Base-by-base conservation (phyloP, 2,797 vertebrate genomes). In the Aeoliscus strigatus region DNA sequence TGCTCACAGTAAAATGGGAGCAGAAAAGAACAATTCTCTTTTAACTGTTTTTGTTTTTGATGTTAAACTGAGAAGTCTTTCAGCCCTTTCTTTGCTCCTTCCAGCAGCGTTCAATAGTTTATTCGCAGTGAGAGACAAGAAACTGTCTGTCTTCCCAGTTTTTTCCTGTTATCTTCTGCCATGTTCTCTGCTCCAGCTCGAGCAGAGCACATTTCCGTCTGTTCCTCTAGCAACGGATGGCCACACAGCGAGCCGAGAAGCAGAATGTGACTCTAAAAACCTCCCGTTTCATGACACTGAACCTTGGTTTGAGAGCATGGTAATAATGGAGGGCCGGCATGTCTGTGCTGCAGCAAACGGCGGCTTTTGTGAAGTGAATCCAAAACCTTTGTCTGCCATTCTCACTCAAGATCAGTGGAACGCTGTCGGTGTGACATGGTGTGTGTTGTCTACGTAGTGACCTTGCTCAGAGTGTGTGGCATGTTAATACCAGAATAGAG, bases 401-500 rank as follows among this genome's bases (percentile, higher is more conserved):
- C 38, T 17, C n/a, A n/a, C n/a, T n/a, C n/a, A n/a, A n/a, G 28
- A n/a, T 24, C 21, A 2, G 9, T 14, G 6, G 11, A 14, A 43
- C 25, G 27, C 28, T 17, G 33, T 4, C 51, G 54, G 47, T 67
- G 31, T 46, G n/a, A 30, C n/a, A 60, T 29, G 50, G 14, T 41
- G 47, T 18, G 14, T 25, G 27, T 49, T 25, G 56, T 63, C 45
- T 62, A 39, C 28, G 14, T 13, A 36, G 41, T 69, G 70, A 79
- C 79, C 78, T 74, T 48, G 53, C 55, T 51, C 45, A 9, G 23
- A 57, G 41, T 14, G 39, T 14, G 36, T 17, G 24, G 35, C n/a
- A 28, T 70, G 71, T 68, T 82, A 70, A 80, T 65, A 79, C 71
- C 49, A 61, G 66, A 70, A 58, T 7, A 45, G 14, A 64, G 45